These are phyloP conservation scores for Xylocampa areola DNA, from an alignment of 2,888 invertebrate genomes.

Conservation along the genomic window DNA sequence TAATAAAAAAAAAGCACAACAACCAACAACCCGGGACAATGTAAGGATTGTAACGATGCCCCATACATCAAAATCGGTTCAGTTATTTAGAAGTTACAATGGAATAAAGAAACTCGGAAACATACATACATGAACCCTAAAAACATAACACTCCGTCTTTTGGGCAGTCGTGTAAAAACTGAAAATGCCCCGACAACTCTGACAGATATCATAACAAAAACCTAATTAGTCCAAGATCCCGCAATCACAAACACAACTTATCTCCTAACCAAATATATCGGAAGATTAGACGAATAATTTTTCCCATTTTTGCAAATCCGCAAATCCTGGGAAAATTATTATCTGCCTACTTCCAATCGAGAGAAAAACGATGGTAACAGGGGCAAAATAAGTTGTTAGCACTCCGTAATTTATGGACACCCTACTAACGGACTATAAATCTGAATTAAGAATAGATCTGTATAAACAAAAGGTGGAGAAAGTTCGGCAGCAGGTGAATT, in stretches of 20 bases:
- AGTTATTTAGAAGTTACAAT: no score
- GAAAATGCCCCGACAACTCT: no score
- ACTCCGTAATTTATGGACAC: constrained; percentile 43
- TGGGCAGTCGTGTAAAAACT: no score
- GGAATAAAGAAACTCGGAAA: no score
- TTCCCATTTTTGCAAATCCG: constrained; percentile 42
- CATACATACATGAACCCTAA: no score
- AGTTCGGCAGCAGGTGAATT: constrained; percentile 45
- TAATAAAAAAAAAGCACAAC: no score
- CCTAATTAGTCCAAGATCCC: constrained; percentile 1
- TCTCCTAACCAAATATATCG: constrained; percentile 11
- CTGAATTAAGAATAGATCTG: constrained; percentile 30
- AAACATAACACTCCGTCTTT: no score
- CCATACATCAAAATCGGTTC: no score
- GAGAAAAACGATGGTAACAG: constrained; percentile 44
- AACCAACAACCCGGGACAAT: no score
- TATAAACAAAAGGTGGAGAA: constrained; percentile 47
- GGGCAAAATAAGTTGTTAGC: constrained; percentile 45
- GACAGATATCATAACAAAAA: not conserved
- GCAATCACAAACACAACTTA: constrained; percentile 22
- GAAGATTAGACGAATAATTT: constrained; percentile 23
- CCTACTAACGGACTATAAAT: constrained; percentile 40
- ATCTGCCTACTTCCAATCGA: constrained; percentile 21
- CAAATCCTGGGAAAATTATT: constrained; percentile 32
- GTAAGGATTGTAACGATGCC: no score